Percentiles rank a stretch among this genome's conserved stretches.
phyloP scores from a whole-genome alignment of 1,140 invertebrate genomes.

The Drosophila nebulosa region DNA sequence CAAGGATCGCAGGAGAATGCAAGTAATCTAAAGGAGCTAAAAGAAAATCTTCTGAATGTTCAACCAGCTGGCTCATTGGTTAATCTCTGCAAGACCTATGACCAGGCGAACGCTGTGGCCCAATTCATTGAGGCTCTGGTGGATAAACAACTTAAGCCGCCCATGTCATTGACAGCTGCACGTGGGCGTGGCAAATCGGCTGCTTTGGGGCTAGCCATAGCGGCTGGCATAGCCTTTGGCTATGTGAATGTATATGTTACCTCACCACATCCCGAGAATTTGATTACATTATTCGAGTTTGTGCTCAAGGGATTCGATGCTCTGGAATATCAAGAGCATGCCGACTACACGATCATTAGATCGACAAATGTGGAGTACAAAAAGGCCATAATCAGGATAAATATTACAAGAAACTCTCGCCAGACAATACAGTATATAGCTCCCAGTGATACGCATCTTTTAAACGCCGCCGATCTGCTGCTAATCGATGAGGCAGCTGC shows the following conservation, averaged over 20 bases:
- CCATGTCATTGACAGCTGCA: constrained; percentile 96
- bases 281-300: constrained; percentile 99
- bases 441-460: constrained; percentile 92
- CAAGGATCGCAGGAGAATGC: constrained; percentile 81
- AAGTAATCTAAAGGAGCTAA: constrained; percentile 84
- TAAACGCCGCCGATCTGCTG: constrained; percentile 96
- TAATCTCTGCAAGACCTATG: constrained; percentile 94
- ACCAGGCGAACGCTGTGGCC: constrained; percentile 95
- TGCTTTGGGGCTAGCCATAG: constrained; percentile 96
- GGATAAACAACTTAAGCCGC: constrained; percentile 92
- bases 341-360: constrained; percentile 97
- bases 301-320: constrained; percentile 98
- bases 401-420: constrained; percentile 94
- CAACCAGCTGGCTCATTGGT: constrained; percentile 95
- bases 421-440: constrained; percentile 99
- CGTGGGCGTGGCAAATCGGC: constrained; percentile 99
- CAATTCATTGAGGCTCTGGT: constrained; percentile 97
- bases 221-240: constrained; percentile 91
- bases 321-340: constrained; percentile 97
- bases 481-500: constrained; percentile 99
- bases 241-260: constrained; percentile 99
- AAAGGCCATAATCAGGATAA: constrained; percentile 96
- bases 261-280: constrained; percentile 98
- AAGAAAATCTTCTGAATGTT: constrained; percentile 89
- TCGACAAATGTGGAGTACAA: constrained; percentile 98